A percentile compares a stretch with the other conserved stretches of the same genome.
phyloP scores from a whole-genome alignment of 2,888 invertebrate species.

The Oegoconia quadripuncta region DNA sequence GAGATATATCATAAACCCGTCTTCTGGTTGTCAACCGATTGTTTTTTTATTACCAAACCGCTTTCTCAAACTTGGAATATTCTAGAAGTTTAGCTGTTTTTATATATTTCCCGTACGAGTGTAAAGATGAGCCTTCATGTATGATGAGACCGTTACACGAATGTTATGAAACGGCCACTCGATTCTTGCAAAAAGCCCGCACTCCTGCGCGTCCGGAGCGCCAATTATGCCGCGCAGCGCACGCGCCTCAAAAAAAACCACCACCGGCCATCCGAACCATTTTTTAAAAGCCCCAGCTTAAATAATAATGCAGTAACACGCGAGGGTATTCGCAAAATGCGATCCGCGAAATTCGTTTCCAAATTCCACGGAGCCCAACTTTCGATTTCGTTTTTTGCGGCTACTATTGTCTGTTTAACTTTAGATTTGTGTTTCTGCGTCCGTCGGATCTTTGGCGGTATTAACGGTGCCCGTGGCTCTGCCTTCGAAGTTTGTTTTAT shows the following conservation, averaged over 20 bases:
- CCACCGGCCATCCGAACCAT: slow-evolving; percentile 60
- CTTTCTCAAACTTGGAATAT: too few relatives aligned
- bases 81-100: too few relatives aligned
- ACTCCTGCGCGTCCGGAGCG: slow-evolving; percentile 51
- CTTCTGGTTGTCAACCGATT: too few relatives aligned
- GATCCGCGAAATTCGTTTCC: slow-evolving; percentile 73
- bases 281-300: slow-evolving; percentile 68
- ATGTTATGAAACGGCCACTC: slow-evolving; percentile 34
- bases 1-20: too few relatives aligned
- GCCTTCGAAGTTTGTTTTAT: slow-evolving; percentile 18
- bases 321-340: slow-evolving; percentile 76
- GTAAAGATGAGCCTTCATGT: too few relatives aligned
- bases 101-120: too few relatives aligned
- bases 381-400: slow-evolving; percentile 56
- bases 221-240: slow-evolving; percentile 71
- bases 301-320: slow-evolving; percentile 80
- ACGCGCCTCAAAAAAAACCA: slow-evolving; percentile 74
- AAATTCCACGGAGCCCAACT: slow-evolving; percentile 58
- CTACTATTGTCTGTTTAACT: slow-evolving; percentile 66
- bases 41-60: not conserved
- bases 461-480: slow-evolving; percentile 21
- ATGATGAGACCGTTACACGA: slow-evolving; percentile 31
- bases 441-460: slow-evolving; percentile 42
- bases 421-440: slow-evolving; percentile 52
- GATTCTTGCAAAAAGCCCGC: slow-evolving; percentile 38